Conservation (phyloP, 2,888 invertebrate species). For the Cyclophora albipunctata region DNA sequence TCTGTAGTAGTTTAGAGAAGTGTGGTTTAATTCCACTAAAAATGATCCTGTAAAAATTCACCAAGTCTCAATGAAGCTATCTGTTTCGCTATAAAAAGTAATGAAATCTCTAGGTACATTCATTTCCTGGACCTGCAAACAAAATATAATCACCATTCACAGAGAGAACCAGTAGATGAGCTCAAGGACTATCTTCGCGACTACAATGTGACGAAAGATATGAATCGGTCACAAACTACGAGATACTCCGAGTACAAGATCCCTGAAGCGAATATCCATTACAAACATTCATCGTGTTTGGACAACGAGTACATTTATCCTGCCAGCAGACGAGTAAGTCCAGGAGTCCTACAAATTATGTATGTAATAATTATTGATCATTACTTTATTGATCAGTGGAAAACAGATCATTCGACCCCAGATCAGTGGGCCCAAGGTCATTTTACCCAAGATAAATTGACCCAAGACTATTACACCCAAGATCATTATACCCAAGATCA, state of each 20-base stretch:
- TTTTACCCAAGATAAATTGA: no score
- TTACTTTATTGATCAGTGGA: no score
- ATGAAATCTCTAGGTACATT: no score
- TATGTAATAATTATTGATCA: no score
- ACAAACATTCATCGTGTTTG: slow-evolving; percentile 46
- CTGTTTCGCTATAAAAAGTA: background rate
- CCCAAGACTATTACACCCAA: no score
- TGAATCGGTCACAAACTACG: slow-evolving; percentile 42
- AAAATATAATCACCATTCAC: no score
- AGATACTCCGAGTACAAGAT: slow-evolving; percentile 43
- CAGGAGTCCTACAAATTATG: background rate
- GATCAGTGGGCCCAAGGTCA: no score
- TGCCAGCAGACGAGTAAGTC: slow-evolving; percentile 41
- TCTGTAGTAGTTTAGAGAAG: background rate
- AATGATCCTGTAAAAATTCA: background rate
- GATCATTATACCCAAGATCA: no score
- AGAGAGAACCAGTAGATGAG: slow-evolving; percentile 41
- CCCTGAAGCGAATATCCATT: slow-evolving; percentile 40
- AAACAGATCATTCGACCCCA: no score
- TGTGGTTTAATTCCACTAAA: background rate
- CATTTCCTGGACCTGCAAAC: no score
- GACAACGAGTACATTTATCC: slow-evolving; percentile 53
- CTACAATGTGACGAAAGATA: slow-evolving; percentile 41
- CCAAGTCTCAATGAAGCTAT: background rate
- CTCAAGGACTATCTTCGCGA: slow-evolving; percentile 43